Base-by-base conservation (phyloP, 2,113 vertebrate genomes). In the Dasypus novemcinctus region DNA sequence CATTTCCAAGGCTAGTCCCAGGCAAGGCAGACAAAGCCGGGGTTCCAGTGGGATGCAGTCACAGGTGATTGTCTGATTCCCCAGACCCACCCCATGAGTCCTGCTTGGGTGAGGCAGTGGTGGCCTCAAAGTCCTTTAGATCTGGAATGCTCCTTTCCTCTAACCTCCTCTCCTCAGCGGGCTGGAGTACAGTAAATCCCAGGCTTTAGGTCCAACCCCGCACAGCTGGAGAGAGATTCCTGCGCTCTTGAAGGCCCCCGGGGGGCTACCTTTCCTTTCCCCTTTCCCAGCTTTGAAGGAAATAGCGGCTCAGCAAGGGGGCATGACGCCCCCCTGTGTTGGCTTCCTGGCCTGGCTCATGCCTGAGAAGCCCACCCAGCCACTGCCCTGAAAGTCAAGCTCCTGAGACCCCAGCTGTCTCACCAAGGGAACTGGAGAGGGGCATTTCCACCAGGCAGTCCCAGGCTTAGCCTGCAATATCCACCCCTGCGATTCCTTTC, bases 181-280 rank as follows among this genome's bases (percentile, higher is more conserved):
- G 78, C 90, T 41, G 72, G 82, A 88, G 87, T 63, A 33, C 82
- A 84, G 96, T 95, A 97, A 96, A 97, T 94, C 94, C 95, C 94
- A 52, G 52, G 96, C 93, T 96, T 82, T 84, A 15, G 52, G 90
- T 92, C 97, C 97, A 98, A 98, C 96, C 97, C 52, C 82, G 31
- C 71, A 90, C 97, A 98, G 98, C 98, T 98, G 97, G 96, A 94
- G 87, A 76, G 95, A 94, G 96, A 96, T 97, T 87, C 95, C 89
- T 54, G 38, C 0, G 0, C 31, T 38, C 90, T 72, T 63, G n/a
- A 43, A 87, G 87, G 75, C 46, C 68, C 52, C 90, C 33, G 29
- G 11, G 0, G 29, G 23, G 25, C 57, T 7, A 41, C 43, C 78
- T 68, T 61, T 43, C n/a, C 78, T 75, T 18, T 7, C 43, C 63